A percentile compares a stretch with the other conserved stretches of the same genome.
Conservation (phyloP, 2,797 vertebrate genomes). For the Echeneis naucrates region DNA sequence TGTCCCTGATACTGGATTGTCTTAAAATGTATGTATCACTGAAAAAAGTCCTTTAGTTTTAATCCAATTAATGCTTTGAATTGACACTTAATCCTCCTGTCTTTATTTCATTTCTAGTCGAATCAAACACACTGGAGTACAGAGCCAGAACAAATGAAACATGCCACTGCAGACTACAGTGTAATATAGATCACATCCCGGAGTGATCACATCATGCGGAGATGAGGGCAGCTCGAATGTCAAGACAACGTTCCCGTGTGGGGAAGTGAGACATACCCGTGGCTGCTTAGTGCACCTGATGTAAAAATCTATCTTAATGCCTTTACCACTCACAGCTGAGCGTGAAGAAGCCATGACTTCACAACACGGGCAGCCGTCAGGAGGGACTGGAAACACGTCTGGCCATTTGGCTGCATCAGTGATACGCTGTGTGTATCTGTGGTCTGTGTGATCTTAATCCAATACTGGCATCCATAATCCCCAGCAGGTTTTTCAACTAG, state of each 20-base stretch:
- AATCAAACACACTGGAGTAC: not conserved
- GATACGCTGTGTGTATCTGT: constrained; percentile 36
- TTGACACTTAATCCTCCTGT: not conserved
- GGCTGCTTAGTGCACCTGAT: not conserved
- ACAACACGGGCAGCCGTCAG: constrained; percentile 15
- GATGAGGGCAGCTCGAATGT: constrained; percentile 1
- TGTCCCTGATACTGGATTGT: not conserved
- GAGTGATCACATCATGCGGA: not conserved
- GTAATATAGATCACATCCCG: not conserved
- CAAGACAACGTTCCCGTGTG: not conserved
- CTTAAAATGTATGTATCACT: too few species aligned
- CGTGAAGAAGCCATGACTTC: constrained; percentile 15
- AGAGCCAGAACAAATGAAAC: constrained; percentile 14
- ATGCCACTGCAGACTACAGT: not conserved
- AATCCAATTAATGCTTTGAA: constrained; percentile 4
- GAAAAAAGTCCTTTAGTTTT: not conserved
- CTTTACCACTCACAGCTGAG: constrained; percentile 23
- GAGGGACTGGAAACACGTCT: constrained; percentile 35
- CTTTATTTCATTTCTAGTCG: constrained; percentile 14
- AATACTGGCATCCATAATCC: constrained; percentile 50
- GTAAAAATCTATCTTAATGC: not conserved
- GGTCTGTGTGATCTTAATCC: constrained; percentile 63
- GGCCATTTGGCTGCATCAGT: constrained; percentile 58
- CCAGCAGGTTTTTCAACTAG: constrained; percentile 57
- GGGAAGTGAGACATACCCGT: constrained; percentile 2